Base-by-base conservation (phyloP, 2,888 invertebrate species). In the Carcina quercana region DNA sequence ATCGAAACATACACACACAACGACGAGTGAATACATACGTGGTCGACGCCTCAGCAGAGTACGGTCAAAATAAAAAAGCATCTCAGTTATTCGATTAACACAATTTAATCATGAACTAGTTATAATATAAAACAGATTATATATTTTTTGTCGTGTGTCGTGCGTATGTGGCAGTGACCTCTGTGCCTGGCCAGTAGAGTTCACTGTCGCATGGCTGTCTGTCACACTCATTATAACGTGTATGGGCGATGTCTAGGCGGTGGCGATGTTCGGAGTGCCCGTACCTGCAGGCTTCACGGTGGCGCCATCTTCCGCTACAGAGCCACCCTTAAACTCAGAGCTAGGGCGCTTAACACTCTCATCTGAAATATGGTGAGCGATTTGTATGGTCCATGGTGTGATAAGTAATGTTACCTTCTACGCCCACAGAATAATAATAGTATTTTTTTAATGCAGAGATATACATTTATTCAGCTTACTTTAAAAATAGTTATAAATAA, bases 311-410 rank as follows among this genome's bases (percentile, higher is more conserved):
- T 83, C 85, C 52, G 74, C 78, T 65, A 80, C 71, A 59, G 80
- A 83, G 53, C 71, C 68, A 59, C 90, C 91, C 80, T 93, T 93
- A 64, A 93, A 91, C 86, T 94, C 94, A 85, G 94, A 94, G 85
- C 93, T 93, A 69, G 94, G 93, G 82, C 94, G 89, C 76, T 91
- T 92, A 71, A 90, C 87, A 71, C 88, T 87, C 71, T 93, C 93
- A 79, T 91, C 91, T 92, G 73, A 66, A 82, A 84, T 66, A 67
- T 72, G 70, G 73, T 70, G 69, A 75, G 72, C 67, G 78, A 69
- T 53, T 73, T 72, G 79, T 78, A 76, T 78, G 79, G 68, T 63
- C 56, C 54, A 68, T 76, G 76, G 64, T 51, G 72, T 69, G 74
- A 64, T 46, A 50, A 35, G 48, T 53, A 63, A 30, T 41, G 47